Conservation (phyloP, 2,113 vertebrate genomes). For the Oenanthe melanoleuca region DNA sequence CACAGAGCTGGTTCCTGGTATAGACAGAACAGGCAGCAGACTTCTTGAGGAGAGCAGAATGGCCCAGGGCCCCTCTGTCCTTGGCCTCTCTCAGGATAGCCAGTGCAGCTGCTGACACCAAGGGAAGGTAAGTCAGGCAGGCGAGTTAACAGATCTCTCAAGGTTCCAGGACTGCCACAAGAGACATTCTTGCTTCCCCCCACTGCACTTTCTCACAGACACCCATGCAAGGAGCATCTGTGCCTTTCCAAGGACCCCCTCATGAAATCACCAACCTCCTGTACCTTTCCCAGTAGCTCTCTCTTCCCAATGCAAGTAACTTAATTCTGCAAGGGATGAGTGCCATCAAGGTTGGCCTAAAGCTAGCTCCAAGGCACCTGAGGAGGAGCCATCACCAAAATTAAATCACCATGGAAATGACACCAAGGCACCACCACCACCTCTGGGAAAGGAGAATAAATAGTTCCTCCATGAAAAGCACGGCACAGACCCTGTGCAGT, state of each 20-base stretch:
- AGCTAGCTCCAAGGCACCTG: neutral
- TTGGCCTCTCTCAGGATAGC: neutral
- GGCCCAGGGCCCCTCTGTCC: neutral
- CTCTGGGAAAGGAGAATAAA: neutral
- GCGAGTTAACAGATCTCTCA: neutral
- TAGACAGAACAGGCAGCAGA: neutral
- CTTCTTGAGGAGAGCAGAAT: neutral
- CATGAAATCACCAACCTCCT: neutral
- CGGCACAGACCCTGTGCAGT: neutral
- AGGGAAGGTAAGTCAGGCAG: neutral
- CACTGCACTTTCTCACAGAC: neutral
- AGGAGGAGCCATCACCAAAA: neutral
- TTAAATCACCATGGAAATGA: neutral
- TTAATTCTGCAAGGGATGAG: neutral
- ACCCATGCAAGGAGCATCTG: neutral
- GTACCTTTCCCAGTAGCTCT: neutral
- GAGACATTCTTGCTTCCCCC: neutral
- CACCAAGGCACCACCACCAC: neutral
- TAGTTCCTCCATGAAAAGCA: neutral
- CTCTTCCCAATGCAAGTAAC: neutral
- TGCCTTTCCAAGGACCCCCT: neutral
- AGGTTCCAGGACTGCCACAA: rapidly evolving
- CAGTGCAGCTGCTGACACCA: neutral
- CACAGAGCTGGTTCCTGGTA: neutral
- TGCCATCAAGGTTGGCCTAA: neutral